These are phyloP conservation scores for Oenanthe melanoleuca DNA, from an alignment of 2,113 vertebrate species.

Conservation along the genomic window DNA sequence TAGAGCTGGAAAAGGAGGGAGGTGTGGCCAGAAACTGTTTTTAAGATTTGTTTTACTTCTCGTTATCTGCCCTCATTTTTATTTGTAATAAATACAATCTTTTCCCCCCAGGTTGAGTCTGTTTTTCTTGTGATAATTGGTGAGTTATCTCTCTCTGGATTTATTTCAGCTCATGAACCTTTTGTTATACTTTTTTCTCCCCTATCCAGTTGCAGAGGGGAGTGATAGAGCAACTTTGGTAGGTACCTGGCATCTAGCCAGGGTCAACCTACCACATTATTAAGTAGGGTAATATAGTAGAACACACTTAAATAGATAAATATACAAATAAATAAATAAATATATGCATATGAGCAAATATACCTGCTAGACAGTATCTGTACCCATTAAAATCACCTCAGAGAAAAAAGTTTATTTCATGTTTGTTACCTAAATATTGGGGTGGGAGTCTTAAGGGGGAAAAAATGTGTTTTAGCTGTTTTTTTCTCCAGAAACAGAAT, in stretches of 20 bases:
- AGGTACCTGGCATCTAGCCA: background rate
- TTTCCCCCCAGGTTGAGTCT: background rate
- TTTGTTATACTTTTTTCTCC: background rate
- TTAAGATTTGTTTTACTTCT: background rate
- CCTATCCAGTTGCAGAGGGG: background rate
- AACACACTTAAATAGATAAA: background rate
- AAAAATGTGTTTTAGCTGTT: background rate
- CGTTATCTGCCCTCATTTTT: background rate
- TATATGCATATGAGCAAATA: background rate
- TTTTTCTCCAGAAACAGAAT: constrained; percentile 14
- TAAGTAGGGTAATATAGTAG: background rate
- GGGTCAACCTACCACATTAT: background rate
- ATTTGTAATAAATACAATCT: background rate
- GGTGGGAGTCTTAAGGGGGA: background rate
- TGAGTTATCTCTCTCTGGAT: background rate
- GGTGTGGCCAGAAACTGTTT: background rate
- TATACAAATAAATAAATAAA: background rate
- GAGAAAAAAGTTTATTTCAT: background rate
- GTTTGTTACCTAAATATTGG: background rate
- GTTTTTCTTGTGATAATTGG: background rate
- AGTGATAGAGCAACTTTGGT: background rate
- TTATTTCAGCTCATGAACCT: background rate
- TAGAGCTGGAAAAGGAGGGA: background rate
- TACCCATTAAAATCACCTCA: background rate
- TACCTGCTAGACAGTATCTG: background rate